phyloP scores from a whole-genome alignment of 2,797 vertebrate genomes.

The Alfaro cultratus region DNA sequence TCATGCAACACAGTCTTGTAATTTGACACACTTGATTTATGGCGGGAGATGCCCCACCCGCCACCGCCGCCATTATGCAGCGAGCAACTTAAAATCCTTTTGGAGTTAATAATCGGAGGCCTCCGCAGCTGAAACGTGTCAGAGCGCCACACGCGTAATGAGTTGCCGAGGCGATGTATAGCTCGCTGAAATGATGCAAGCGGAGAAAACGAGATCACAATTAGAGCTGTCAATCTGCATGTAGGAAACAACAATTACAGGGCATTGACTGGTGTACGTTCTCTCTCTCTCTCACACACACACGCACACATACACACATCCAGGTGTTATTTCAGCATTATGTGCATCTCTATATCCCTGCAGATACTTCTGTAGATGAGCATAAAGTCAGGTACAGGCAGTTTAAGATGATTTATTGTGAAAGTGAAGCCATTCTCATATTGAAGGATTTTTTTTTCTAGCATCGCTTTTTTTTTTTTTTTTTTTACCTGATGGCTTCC shows the following conservation, averaged over 20 bases:
- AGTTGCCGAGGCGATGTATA: constrained; percentile 38
- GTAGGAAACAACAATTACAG: constrained; percentile 25
- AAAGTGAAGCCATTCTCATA: neutral
- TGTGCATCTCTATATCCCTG: neutral
- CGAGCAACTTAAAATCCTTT: constrained; percentile 30
- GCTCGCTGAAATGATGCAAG: constrained; percentile 30
- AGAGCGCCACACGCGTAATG: constrained; percentile 48
- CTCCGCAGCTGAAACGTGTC: constrained; percentile 34
- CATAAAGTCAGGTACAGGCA: neutral
- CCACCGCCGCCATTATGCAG: constrained; percentile 18
- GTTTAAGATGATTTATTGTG: neutral
- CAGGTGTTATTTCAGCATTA: neutral
- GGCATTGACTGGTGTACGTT: neutral
- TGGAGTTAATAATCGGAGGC: constrained; percentile 47
- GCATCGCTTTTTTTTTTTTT: too few relatives aligned
- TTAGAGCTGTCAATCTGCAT: constrained; percentile 27
- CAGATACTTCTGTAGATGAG: constrained; percentile 2
- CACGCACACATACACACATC: neutral
- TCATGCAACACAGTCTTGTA: constrained; percentile 76
- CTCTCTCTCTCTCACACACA: too few relatives aligned
- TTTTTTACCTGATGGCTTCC: neutral
- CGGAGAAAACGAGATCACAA: constrained; percentile 20
- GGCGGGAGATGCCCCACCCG: constrained; percentile 27
- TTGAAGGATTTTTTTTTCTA: neutral
- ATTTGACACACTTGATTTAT: constrained; percentile 78